These are phyloP conservation scores for Pteropus alecto DNA, from an alignment of 2,113 vertebrate genomes.

Conservation along the genomic window DNA sequence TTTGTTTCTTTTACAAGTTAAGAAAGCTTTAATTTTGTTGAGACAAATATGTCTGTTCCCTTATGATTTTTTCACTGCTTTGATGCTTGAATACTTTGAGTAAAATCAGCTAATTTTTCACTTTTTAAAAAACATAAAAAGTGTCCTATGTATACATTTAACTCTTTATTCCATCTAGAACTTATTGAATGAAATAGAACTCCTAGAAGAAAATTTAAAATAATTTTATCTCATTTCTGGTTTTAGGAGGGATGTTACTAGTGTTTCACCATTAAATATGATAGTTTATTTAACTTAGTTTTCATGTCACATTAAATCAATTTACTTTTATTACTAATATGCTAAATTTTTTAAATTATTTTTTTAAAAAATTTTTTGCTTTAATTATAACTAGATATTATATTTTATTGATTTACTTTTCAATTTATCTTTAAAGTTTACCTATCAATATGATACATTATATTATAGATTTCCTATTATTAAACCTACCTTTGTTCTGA, in stretches of 20 bases:
- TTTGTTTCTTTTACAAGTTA: not conserved
- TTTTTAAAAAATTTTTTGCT: not conserved
- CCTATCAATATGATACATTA: not conserved
- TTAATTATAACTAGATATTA: not conserved
- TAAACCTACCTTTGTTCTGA: not conserved
- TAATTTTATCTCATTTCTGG: not conserved
- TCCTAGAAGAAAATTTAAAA: not conserved
- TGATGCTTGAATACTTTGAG: not conserved
- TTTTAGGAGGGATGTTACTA: not conserved
- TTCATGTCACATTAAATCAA: not conserved
- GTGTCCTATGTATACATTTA: not conserved
- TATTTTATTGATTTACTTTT: not conserved
- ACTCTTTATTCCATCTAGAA: not conserved
- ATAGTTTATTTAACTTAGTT: not conserved
- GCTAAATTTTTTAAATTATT: not conserved
- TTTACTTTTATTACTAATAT: conserved; percentile 2
- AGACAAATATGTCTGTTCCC: not conserved
- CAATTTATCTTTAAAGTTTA: not conserved
- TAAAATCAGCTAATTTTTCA: not conserved
- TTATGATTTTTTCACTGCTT: not conserved
- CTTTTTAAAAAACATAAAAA: not conserved
- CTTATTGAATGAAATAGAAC: not conserved
- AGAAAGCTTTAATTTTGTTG: not conserved
- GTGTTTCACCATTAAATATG: not conserved
- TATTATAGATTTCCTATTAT: not conserved